Evolutionary conservation across 2,888 invertebrate genomes (phyloP), one percentile per base, ranked within the genome.

Genomic region (Aphidoletes aphidimyza): DNA sequence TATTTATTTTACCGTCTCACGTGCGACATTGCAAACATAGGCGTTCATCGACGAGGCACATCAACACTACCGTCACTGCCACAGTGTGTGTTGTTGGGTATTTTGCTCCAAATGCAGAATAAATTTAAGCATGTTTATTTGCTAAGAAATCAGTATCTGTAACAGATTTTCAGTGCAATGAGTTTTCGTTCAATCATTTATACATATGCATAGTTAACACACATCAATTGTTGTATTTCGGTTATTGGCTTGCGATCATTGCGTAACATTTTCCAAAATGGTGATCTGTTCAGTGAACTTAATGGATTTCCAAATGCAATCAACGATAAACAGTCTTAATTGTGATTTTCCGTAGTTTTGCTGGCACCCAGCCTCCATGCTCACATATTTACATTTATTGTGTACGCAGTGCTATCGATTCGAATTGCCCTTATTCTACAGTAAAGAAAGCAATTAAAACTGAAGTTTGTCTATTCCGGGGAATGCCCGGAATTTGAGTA

Each of bases 1-100:
- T 69, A 69, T 69, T 69, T 69, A 69, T 14, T 30, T 69, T 69
- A 30, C 17, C 69, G 17, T 69, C 69, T 69, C 69, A 69, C 34
- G 69, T 30, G 69, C 30, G 1, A 14, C 6, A 26, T 54, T n/a
- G 22, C 8, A 69, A 69, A 69, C 34, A 69, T 6, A 42, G 42
- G n/a, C n/a, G n/a, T n/a, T n/a, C n/a, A n/a, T n/a, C n/a, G n/a
- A n/a, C 17, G 19, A 11, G 3, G 22, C 54, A 54, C n/a, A 14
- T 54, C 22, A 14, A 22, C 54, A 3, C n/a, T n/a, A n/a, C n/a
- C n/a, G n/a, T n/a, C n/a, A n/a, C n/a, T n/a, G n/a, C n/a, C n/a
- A 54, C 3, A 54, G n/a, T 5, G 54, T 9, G 8, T 9, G 6
- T 54, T 54, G 54, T 54, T 54, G 22, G 54, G 11, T 54, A 22